phyloP scores from a whole-genome alignment of 2,797 vertebrate species.

The Lacerta agilis region DNA sequence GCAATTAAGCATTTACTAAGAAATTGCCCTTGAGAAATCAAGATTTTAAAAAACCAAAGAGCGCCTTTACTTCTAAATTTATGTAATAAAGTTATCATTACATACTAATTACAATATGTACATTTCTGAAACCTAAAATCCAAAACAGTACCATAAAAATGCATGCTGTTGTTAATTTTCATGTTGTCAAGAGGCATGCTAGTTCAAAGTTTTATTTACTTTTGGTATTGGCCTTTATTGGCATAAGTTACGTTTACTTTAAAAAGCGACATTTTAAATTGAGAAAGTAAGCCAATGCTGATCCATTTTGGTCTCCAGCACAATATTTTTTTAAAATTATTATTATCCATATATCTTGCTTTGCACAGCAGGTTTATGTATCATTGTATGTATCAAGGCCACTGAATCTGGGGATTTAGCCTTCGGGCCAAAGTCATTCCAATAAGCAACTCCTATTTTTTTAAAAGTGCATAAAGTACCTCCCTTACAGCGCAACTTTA shows the following conservation, averaged over 20 bases:
- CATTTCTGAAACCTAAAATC: conserved; percentile 53
- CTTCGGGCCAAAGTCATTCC: background rate
- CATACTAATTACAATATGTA: conserved; percentile 21
- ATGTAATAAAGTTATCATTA: background rate
- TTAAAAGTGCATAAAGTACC: conserved; percentile 57
- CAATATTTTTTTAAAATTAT: conserved; percentile 38
- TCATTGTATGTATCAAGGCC: background rate
- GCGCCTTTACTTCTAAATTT: conserved; percentile 21
- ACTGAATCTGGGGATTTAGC: background rate
- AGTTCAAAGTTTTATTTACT: conserved; percentile 35
- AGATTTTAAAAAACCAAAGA: background rate
- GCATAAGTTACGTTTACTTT: background rate
- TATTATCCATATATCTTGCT: background rate
- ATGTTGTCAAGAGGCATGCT: conserved; percentile 37
- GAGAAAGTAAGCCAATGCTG: conserved; percentile 59
- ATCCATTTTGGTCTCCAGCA: conserved; percentile 57
- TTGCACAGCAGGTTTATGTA: conserved; percentile 42
- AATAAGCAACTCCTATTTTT: background rate
- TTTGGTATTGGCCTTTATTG: too few species aligned
- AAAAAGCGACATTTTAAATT: conserved; percentile 44
- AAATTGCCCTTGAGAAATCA: background rate
- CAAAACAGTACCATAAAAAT: conserved; percentile 64
- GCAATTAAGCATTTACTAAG: background rate
- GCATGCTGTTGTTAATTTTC: conserved; percentile 26
- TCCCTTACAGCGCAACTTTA: conserved; percentile 42